Evolutionary conservation across 2,797 vertebrate genomes (phyloP), one percentile per base, ranked within the genome.

Genomic region (Urocyon cinereoargenteus): DNA sequence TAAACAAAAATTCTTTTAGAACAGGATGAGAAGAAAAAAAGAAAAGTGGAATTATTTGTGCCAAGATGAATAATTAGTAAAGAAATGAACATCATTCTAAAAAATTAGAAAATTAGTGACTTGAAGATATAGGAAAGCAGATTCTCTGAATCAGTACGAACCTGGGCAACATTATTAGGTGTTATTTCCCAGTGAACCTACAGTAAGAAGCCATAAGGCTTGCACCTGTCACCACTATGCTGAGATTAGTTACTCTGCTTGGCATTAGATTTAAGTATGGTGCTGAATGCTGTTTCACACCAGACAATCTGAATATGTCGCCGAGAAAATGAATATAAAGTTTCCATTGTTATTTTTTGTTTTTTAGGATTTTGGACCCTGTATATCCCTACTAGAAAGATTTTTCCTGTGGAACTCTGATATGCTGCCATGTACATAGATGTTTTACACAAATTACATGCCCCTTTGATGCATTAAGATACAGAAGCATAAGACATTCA

Each of bases 191-290:
- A 90, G 31, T 40, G 61, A 97, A 86, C 77, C 16, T 21, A 19
- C 34, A 96, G 88, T 21, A 77, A 96, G 94, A 98, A 97, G 40
- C 88, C 98, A 91, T 95, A 98, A 98, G 97, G 94, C 92, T 96
- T 98, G 94, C 92, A 98, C 97, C 95, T 98, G 96, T 98, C 98
- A 98, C 88, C 97, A 97, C 94, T n/a, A 26, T 68, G 88, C 40
- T 3, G 73, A 96, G 92, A 96, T 98, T 97, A 97, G 88, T 98
- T 98, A 96, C 96, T 98, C 59, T 53, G 16, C 51, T 73, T 86
- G n/a, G 45, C 70, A 18, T 64, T 68, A 98, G 97, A 98, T 97
- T 97, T 87, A 83, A 98, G 86, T 49, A 40, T 66, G 97, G 64
- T 86, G 57, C 36, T 97, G 97, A 90, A 96, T 95, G 94, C 22